Conservation (phyloP, 2,888 invertebrate genomes). For the Criorhina ranunculi region DNA sequence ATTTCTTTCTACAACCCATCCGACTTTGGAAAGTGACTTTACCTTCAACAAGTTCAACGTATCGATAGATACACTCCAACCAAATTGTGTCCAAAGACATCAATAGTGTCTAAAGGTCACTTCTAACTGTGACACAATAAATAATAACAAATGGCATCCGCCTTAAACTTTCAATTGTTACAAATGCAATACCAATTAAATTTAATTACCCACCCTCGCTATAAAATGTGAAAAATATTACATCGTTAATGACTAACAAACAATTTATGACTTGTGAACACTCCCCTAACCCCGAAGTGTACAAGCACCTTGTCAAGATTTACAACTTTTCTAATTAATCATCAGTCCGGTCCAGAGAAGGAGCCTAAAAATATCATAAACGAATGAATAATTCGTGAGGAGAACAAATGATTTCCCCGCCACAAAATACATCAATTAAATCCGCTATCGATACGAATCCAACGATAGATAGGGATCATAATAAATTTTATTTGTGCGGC, state of each 20-base stretch:
- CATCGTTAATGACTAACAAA: constrained; percentile 55
- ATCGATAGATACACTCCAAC: too few relatives aligned
- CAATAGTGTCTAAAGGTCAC: neutral
- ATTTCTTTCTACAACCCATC: too few relatives aligned
- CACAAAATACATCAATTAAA: constrained; percentile 73
- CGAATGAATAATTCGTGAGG: constrained; percentile 16
- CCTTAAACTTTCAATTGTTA: constrained; percentile 53
- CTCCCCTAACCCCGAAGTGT: constrained; percentile 14
- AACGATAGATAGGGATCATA: constrained; percentile 74
- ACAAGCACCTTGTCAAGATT: constrained; percentile 53
- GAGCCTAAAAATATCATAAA: neutral
- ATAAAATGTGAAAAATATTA: constrained; percentile 56
- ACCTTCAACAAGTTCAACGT: too few relatives aligned
- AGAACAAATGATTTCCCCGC: constrained; percentile 49
- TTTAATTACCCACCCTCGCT: constrained; percentile 48
- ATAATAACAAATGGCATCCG: constrained; percentile 55
- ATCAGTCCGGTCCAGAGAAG: constrained; percentile 28
- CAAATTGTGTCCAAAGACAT: too few relatives aligned
- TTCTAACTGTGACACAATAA: constrained; percentile 30
- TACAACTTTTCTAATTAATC: constrained; percentile 69
- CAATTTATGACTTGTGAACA: constrained; percentile 66
- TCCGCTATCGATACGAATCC: constrained; percentile 67
- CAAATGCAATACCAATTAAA: constrained; percentile 60
- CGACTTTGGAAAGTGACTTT: too few relatives aligned
- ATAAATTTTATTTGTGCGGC: constrained; percentile 73